phyloP scores from a whole-genome alignment of 2,888 invertebrate species.

The Diplazon laetatorius region DNA sequence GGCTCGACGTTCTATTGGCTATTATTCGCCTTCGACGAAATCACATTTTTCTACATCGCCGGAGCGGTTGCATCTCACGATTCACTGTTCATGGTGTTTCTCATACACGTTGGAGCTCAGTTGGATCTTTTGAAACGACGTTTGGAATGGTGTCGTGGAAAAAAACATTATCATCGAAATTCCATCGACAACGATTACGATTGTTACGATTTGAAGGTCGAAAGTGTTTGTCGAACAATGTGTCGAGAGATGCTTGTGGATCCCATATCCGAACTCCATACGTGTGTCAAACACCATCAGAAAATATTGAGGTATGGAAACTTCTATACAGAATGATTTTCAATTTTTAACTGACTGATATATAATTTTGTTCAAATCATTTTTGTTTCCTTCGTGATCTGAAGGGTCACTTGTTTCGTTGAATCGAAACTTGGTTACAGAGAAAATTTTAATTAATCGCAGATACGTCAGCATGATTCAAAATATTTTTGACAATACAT shows the following conservation, averaged over 20 bases:
- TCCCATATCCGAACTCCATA: slow-evolving; percentile 52
- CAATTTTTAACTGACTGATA: not conserved
- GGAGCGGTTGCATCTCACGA: slow-evolving; percentile 61
- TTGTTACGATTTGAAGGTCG: slow-evolving; percentile 25
- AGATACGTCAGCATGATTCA: slow-evolving; percentile 57
- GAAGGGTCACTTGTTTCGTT: too few species aligned
- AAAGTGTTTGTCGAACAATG: slow-evolving; percentile 38
- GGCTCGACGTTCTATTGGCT: slow-evolving; percentile 55
- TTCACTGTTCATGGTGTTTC: slow-evolving; percentile 60
- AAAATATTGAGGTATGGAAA: slow-evolving; percentile 55
- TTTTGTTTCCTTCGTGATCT: too few species aligned
- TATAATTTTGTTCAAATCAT: too few species aligned
- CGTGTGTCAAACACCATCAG: slow-evolving; percentile 61
- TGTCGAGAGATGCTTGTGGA: slow-evolving; percentile 16
- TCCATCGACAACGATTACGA: slow-evolving; percentile 1
- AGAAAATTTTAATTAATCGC: slow-evolving; percentile 8
- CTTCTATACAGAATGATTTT: not conserved
- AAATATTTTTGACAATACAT: slow-evolving; percentile 52
- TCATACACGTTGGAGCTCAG: slow-evolving; percentile 59
- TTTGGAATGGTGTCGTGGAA: slow-evolving; percentile 38
- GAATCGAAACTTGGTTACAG: too few species aligned
- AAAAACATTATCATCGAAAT: not conserved
- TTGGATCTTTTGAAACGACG: slow-evolving; percentile 56
- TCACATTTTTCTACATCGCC: slow-evolving; percentile 56
- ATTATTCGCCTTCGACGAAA: slow-evolving; percentile 52